Percentiles rank a stretch among this genome's conserved stretches.
Conservation (phyloP, 2,797 vertebrate species). For the Aselliscus stoliczkanus region DNA sequence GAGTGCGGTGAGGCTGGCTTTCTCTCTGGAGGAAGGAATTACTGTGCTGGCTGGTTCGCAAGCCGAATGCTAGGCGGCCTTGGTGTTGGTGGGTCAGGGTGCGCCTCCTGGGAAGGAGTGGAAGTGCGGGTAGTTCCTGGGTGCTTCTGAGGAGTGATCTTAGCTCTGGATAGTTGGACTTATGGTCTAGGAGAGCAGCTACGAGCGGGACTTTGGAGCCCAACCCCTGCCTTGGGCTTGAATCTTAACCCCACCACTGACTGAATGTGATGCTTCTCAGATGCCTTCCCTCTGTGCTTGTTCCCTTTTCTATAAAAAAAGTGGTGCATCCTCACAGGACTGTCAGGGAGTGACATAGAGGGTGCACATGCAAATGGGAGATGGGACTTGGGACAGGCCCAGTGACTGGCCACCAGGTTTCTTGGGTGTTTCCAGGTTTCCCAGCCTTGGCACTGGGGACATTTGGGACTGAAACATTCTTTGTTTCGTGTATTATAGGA, state of each 20-base stretch:
- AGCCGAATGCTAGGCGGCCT: neutral
- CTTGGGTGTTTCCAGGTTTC: neutral
- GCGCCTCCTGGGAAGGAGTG: neutral
- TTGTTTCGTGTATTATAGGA: neutral
- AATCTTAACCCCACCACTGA: neutral
- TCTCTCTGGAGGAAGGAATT: neutral
- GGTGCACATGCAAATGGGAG: accelerated
- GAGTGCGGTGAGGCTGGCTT: neutral
- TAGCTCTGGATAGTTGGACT: neutral
- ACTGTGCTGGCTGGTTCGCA: neutral
- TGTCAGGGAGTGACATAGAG: neutral
- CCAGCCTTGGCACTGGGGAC: neutral
- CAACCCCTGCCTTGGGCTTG: neutral
- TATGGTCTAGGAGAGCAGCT: neutral
- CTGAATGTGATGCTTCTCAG: neutral
- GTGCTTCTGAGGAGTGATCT: neutral
- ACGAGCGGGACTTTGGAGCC: neutral
- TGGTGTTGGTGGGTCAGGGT: neutral
- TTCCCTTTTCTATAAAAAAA: neutral
- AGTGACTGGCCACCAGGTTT: accelerated
- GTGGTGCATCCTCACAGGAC: neutral
- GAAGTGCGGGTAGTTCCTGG: too few relatives aligned
- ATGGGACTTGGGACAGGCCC: neutral
- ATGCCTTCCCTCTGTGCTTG: neutral
- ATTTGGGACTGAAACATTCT: neutral